phyloP scores from a whole-genome alignment of 2,888 invertebrate species.

The Prosapia bicincta region DNA sequence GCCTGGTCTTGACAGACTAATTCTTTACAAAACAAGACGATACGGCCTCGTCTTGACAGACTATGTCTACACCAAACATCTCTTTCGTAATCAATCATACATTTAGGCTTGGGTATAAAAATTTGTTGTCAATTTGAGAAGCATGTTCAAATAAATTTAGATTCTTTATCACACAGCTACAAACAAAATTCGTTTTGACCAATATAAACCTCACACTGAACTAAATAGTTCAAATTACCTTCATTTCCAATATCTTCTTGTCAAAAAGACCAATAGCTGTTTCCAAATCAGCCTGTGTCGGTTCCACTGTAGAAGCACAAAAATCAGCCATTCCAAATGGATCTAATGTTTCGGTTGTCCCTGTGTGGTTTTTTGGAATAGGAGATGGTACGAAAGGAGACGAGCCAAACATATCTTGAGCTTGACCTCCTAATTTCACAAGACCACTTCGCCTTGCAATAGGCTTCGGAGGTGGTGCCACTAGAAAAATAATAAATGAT shows the following conservation, averaged over 20 bases:
- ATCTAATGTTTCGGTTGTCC: conserved; percentile 48
- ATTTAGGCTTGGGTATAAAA: too few relatives aligned
- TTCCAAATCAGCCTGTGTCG: conserved; percentile 52
- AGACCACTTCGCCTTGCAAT: conserved; percentile 49
- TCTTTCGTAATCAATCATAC: too few relatives aligned
- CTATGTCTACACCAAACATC: too few relatives aligned
- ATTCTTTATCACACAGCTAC: too few relatives aligned
- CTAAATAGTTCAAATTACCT: too few relatives aligned
- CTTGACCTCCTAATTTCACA: conserved; percentile 46
- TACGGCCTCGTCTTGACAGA: too few relatives aligned
- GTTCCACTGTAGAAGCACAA: conserved; percentile 39
- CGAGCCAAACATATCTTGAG: conserved; percentile 76
- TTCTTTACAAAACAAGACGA: too few relatives aligned
- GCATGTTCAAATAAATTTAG: too few relatives aligned
- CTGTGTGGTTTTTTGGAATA: neutral
- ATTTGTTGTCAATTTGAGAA: too few relatives aligned
- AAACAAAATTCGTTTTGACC: too few relatives aligned
- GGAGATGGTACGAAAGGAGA: conserved; percentile 57
- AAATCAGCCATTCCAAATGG: conserved; percentile 86
- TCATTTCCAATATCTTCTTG: conserved; percentile 81
- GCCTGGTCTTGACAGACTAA: too few relatives aligned
- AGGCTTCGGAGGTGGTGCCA: conserved; percentile 86
- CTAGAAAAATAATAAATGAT: conserved; percentile 54
- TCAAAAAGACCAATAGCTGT: conserved; percentile 77
- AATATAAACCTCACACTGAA: too few relatives aligned